Conservation (phyloP, 2,888 invertebrate species). For the Unio pictorum region DNA sequence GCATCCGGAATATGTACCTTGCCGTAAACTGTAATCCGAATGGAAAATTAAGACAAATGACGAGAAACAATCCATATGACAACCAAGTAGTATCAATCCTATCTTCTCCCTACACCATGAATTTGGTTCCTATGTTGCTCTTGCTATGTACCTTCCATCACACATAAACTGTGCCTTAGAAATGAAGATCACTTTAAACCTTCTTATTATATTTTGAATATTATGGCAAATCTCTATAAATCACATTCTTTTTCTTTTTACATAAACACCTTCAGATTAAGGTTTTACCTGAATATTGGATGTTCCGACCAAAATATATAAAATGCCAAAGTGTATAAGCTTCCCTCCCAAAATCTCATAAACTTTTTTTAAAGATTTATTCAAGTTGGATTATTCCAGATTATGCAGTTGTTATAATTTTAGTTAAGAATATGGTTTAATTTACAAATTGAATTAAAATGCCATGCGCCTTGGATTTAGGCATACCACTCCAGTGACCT, state of each 20-base stretch:
- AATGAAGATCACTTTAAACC: slow-evolving; percentile 10
- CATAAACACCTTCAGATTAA: slow-evolving; percentile 32
- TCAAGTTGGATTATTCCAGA: slow-evolving; percentile 22
- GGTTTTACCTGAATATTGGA: slow-evolving; percentile 20
- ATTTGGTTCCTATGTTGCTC: too few species aligned
- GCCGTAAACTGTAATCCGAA: too few species aligned
- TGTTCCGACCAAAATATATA: slow-evolving; percentile 7
- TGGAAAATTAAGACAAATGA: too few species aligned
- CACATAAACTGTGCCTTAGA: too few species aligned
- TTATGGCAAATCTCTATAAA: slow-evolving; percentile 33
- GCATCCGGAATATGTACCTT: too few species aligned
- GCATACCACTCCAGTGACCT: too few species aligned
- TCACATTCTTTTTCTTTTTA: slow-evolving; percentile 38
- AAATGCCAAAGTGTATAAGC: background rate
- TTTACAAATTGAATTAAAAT: slow-evolving; percentile 16
- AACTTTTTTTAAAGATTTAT: slow-evolving; percentile 26
- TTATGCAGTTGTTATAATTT: slow-evolving; percentile 19
- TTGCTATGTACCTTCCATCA: too few species aligned
- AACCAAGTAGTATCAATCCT: too few species aligned
- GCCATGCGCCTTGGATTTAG: slow-evolving; percentile 1
- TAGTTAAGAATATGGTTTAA: slow-evolving; percentile 20
- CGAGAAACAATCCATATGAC: too few species aligned
- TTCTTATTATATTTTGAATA: slow-evolving; percentile 35
- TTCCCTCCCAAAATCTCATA: slow-evolving; percentile 27
- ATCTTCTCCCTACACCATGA: too few species aligned